A percentile compares a stretch with the other conserved stretches of the same genome.
These are phyloP conservation scores for Entomobrya multifasciata DNA, from an alignment of 2,888 invertebrate genomes.

Conservation along the genomic window DNA sequence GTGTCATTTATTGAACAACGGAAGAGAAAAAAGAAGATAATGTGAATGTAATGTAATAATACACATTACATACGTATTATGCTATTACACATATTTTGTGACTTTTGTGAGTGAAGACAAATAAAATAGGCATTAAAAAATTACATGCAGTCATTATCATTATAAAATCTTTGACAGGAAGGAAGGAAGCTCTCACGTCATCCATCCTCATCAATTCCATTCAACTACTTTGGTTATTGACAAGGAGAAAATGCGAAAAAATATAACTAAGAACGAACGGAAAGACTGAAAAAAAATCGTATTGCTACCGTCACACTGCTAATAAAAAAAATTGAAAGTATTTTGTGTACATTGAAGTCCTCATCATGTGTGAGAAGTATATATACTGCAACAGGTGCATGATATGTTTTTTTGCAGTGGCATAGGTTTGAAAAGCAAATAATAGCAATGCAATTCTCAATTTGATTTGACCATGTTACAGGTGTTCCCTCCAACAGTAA, in stretches of 20 bases:
- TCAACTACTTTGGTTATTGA: slow-evolving; percentile 32
- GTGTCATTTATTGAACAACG: slow-evolving; percentile 52
- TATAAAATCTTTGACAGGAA: slow-evolving; percentile 50
- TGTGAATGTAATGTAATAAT: no score
- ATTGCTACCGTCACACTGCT: no score
- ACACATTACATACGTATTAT: no score
- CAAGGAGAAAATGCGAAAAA: slow-evolving; percentile 39
- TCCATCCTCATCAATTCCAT: slow-evolving; percentile 23
- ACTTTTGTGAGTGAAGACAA: neutral
- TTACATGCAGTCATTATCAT: slow-evolving; percentile 14
- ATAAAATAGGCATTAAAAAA: slow-evolving; percentile 27
- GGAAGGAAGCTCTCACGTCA: slow-evolving; percentile 42
- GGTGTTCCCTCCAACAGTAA: slow-evolving; percentile 15
- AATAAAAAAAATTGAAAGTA: slow-evolving; percentile 49
- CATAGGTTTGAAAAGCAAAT: neutral
- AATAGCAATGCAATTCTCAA: slow-evolving; percentile 3
- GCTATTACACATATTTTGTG: neutral
- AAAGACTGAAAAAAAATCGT: slow-evolving; percentile 16
- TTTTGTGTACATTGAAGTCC: no score
- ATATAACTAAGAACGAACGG: neutral
- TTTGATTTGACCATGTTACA: slow-evolving; percentile 33
- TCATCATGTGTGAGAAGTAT: no score
- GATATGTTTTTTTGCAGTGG: neutral
- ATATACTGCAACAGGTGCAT: neutral
- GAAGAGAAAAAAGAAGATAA: slow-evolving; percentile 27